phyloP scores from a whole-genome alignment of 2,888 invertebrate species.

The Erynnis tages region DNA sequence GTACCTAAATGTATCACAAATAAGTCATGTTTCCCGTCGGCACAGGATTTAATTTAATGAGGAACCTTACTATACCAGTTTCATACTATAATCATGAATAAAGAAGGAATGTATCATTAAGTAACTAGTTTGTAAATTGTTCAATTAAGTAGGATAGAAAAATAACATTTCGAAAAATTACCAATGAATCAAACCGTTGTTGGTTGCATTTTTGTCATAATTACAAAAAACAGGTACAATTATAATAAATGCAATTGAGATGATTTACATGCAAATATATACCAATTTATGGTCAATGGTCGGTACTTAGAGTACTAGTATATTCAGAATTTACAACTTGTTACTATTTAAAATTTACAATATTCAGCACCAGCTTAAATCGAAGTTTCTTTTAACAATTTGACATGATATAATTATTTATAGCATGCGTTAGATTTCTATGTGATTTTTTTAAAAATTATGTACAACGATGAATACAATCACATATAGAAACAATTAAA shows the following conservation, averaged over 20 bases:
- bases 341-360: slow-evolving; percentile 29
- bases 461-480: slow-evolving; percentile 39
- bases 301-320: slow-evolving; percentile 52
- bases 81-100: slow-evolving; percentile 41
- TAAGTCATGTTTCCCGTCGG: slow-evolving; percentile 46
- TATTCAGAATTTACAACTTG: slow-evolving; percentile 33
- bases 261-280: slow-evolving; percentile 34
- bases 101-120: slow-evolving; percentile 56
- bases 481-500: slow-evolving; percentile 49
- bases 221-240: slow-evolving; percentile 48
- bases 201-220: no score
- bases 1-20: slow-evolving; percentile 77
- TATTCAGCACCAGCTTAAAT: slow-evolving; percentile 39
- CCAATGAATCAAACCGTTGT: no score
- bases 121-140: slow-evolving; percentile 27
- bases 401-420: slow-evolving; percentile 27
- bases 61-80: slow-evolving; percentile 64
- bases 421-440: slow-evolving; percentile 21
- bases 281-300: slow-evolving; percentile 33
- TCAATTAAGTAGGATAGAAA: no score
- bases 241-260: slow-evolving; percentile 38
- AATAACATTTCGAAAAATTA: no score
- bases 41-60: slow-evolving; percentile 51
- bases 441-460: slow-evolving; percentile 5
- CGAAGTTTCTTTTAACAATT: slow-evolving; percentile 30